Percentiles rank a stretch among this genome's conserved stretches.
phyloP scores from a whole-genome alignment of 2,797 vertebrate genomes.

The Clarias laeviceps region DNA sequence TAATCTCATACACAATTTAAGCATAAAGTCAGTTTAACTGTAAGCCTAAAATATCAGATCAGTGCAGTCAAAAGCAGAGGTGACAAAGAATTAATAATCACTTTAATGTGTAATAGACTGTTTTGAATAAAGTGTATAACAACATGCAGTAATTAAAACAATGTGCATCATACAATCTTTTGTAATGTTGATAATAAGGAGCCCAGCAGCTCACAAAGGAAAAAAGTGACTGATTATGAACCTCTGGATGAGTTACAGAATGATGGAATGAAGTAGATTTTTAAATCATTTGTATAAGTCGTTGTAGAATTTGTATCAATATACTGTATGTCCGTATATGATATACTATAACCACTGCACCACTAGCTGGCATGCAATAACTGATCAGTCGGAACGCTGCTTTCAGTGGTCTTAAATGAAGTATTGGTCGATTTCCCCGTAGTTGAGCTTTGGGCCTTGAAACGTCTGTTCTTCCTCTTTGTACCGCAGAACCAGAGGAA shows the following conservation, averaged over 20 bases:
- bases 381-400: background rate
- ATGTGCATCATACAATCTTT: background rate
- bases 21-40: background rate
- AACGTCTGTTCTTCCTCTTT: slow-evolving; percentile 51
- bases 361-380: background rate
- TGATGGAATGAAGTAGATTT: background rate
- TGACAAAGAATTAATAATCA: background rate
- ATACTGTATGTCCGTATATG: background rate
- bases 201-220: background rate
- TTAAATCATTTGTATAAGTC: background rate
- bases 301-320: background rate
- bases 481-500: slow-evolving; percentile 66
- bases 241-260: background rate
- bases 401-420: background rate
- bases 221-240: background rate
- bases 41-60: background rate
- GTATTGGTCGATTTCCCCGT: background rate
- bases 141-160: background rate
- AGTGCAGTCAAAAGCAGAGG: background rate
- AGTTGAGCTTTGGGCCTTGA: slow-evolving; percentile 1
- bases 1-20: background rate
- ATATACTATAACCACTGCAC: background rate
- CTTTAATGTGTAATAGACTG: background rate
- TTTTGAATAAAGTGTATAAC: no score
- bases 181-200: background rate